Conservation (phyloP, 53 echinoderm and acorn worm genomes). For the Temnopleurus reevesii region DNA sequence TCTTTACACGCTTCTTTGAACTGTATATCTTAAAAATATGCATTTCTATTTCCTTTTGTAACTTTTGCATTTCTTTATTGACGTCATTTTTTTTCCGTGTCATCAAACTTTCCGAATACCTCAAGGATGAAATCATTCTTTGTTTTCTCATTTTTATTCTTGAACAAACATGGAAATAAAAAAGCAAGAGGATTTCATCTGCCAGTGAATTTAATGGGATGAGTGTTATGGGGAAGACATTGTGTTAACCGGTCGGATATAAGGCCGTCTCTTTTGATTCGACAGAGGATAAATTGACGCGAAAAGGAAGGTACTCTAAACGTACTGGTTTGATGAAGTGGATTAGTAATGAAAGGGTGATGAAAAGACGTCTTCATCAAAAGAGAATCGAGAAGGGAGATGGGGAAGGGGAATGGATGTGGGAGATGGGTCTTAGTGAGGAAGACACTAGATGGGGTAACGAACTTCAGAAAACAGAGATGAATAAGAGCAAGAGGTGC, state of each 20-base stretch:
- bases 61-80: no score
- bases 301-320: conserved; percentile 12
- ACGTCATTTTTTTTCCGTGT: no score
- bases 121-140: no score
- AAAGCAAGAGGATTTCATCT: not conserved
- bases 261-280: not conserved
- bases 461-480: no score
- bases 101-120: no score
- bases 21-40: no score
- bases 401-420: not conserved
- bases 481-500: no score
- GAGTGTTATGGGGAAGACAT: conserved; percentile 2
- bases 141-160: no score
- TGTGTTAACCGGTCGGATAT: conserved; percentile 9
- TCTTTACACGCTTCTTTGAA: no score
- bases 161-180: no score
- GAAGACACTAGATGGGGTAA: no score
- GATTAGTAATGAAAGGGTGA: not conserved
- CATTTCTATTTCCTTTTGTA: no score
- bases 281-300: not conserved
- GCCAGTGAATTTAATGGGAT: not conserved
- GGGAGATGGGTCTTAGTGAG: not conserved
- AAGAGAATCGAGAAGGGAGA: not conserved
- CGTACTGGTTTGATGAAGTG: conserved; percentile 15
- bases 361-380: not conserved